Evolutionary conservation across 1,140 invertebrate genomes (phyloP), one percentile per base, ranked within the genome.

Genomic region (Euglossa dilemma): DNA sequence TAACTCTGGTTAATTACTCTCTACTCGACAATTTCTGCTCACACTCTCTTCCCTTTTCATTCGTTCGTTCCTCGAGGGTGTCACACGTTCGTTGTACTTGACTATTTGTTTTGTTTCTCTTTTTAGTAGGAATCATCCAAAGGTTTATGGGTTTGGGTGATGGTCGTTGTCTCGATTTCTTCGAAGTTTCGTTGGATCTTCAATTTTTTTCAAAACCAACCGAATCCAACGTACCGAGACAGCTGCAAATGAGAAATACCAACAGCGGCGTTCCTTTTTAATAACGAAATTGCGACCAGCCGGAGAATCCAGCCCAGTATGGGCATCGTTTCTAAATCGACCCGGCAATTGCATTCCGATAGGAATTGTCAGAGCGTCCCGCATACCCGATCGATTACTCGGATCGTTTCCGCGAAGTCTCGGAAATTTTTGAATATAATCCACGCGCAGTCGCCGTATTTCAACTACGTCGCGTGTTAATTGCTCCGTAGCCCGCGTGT

Each of bases 291-390:
- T 80, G 77, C 25, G 50, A 56, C 6, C 66, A 28, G 61, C 20
- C 59, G 56, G 85, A 75, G 71, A 88, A 87, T 85, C 52, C 64
- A 71, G 23, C 16, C 25, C 56, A 56, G 69, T 76, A 85, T 72
- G 70, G 59, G 56, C 74, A 72, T 84, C 66, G 47, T 83, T 88
- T 88, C 79, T 83, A 85, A 88, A 88, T 88, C 83, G 79, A 80
- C 59, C 70, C 36, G 36, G 56, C 54, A 83, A 88, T 85, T 81
- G 70, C 79, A 77, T 87, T 88, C 70, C 87, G 54, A 83, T 85
- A 54, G 61, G 47, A 88, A 88, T 87, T 73, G 71, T 45, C 45
- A 52, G 71, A 67, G 67, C 80, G 71, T 80, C 75, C 36, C 20
- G 75, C 84, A 88, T 88, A 80, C 52, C 43, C 43, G 52, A 56